Evolutionary conservation across 2,888 invertebrate species (phyloP).

Genomic region (Eupithecia vulgata): DNA sequence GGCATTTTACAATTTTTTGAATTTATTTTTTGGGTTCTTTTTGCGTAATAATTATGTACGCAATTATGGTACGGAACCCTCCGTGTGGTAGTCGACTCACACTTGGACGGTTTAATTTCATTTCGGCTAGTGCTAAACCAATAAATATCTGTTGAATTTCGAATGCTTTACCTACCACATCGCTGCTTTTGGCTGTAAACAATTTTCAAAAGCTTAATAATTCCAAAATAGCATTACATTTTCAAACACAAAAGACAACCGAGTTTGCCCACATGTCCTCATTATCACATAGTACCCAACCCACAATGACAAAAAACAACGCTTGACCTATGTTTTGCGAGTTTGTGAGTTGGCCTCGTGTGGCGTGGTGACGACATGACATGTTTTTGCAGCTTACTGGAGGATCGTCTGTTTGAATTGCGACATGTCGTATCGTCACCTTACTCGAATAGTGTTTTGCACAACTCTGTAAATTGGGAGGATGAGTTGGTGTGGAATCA

Average conservation of each 20-base stretch:
- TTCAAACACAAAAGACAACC: conserved; percentile 11
- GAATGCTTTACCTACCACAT: background rate
- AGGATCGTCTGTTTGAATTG: conserved; percentile 33
- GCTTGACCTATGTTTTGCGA: conserved; percentile 40
- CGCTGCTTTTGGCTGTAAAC: background rate
- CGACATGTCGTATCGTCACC: conserved; percentile 5
- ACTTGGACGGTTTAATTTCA: background rate
- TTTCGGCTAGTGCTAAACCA: background rate
- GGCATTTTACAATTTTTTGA: no score
- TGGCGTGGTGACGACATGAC: conserved; percentile 23
- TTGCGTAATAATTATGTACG: no score
- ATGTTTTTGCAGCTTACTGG: conserved; percentile 34
- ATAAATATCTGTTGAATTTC: conserved; percentile 1
- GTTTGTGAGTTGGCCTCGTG: conserved; percentile 18
- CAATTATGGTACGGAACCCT: no score
- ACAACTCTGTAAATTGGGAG: conserved; percentile 7
- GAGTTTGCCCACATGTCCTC: conserved; percentile 27
- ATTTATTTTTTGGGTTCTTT: no score
- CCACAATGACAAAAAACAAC: conserved; percentile 37
- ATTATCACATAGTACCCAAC: conserved; percentile 30
- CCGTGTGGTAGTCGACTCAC: no score
- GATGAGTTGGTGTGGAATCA: conserved; percentile 15
- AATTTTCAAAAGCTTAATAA: background rate
- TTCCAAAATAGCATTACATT: conserved; percentile 9
- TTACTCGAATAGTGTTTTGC: conserved; percentile 8